These are phyloP conservation scores for Torymus aiolomorphi DNA, from an alignment of 2,888 invertebrate genomes.

Conservation along the genomic window DNA sequence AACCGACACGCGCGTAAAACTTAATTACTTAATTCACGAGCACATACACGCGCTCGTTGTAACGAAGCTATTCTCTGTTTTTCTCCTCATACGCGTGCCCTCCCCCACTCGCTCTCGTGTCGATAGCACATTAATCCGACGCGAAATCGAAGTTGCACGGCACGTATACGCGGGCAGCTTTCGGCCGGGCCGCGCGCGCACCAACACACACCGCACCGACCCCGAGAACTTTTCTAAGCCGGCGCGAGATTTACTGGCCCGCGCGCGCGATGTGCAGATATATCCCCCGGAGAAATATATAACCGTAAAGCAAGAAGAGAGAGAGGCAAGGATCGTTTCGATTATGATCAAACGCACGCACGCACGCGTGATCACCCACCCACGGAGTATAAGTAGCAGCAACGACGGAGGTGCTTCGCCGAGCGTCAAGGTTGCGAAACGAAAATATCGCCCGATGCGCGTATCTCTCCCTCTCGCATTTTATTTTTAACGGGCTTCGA, in stretches of 20 bases:
- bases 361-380: neutral
- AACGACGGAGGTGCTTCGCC: neutral
- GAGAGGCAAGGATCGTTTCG: neutral
- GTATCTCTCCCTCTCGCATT: slow-evolving; percentile 18
- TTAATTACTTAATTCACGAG: neutral
- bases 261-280: too few relatives aligned
- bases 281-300: too few relatives aligned
- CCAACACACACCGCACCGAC: too few relatives aligned
- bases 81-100: too few relatives aligned
- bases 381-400: neutral
- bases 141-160: neutral
- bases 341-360: slow-evolving; percentile 14
- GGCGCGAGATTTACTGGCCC: too few relatives aligned
- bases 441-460: slow-evolving; percentile 41
- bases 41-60: too few relatives aligned
- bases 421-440: slow-evolving; percentile 48
- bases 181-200: too few relatives aligned
- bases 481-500: slow-evolving; percentile 40
- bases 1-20: slow-evolving; percentile 15
- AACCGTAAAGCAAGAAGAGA: neutral
- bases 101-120: neutral
- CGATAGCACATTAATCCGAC: slow-evolving; percentile 26
- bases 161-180: too few relatives aligned
- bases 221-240: too few relatives aligned
- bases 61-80: too few relatives aligned